Conservation (phyloP, 1,140 invertebrate species). For the Temnothorax curvispinosus region DNA sequence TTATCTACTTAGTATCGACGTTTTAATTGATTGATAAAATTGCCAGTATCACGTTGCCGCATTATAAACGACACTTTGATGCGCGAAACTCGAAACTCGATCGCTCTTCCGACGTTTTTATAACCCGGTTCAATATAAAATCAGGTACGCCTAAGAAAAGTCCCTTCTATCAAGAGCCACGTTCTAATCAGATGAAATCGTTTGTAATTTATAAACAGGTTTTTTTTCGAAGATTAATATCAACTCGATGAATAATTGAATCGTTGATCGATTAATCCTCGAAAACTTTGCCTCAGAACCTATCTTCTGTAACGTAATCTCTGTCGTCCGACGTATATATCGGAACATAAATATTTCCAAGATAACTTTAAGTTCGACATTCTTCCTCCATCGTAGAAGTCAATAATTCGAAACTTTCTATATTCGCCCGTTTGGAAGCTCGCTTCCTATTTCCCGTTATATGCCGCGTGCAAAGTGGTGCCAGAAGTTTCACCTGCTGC, state of each 20-base stretch:
- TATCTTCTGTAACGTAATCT: not conserved
- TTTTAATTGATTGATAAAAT: constrained; percentile 30
- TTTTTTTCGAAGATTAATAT: not conserved
- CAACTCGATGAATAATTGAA: not conserved
- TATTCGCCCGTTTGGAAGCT: no score
- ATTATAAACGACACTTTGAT: constrained; percentile 1
- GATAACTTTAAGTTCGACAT: not conserved
- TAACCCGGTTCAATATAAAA: constrained; percentile 27
- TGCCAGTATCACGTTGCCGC: not conserved
- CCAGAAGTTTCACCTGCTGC: constrained; percentile 31
- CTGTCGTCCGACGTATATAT: not conserved
- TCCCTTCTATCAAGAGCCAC: not conserved
- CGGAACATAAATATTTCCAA: not conserved
- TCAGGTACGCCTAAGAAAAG: constrained; percentile 38
- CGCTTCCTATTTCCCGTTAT: not conserved
- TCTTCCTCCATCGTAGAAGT: not conserved
- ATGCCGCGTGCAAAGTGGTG: constrained; percentile 6
- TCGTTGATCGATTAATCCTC: constrained; percentile 8
- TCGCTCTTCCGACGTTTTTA: not conserved
- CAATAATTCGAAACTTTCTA: constrained; percentile 11
- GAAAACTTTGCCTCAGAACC: not conserved
- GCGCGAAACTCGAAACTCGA: not conserved
- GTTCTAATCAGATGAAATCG: not conserved
- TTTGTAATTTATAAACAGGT: not conserved
- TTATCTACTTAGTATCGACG: constrained; percentile 3